Base-by-base conservation (phyloP, 1,140 invertebrate genomes). In the Galleria mellonella region DNA sequence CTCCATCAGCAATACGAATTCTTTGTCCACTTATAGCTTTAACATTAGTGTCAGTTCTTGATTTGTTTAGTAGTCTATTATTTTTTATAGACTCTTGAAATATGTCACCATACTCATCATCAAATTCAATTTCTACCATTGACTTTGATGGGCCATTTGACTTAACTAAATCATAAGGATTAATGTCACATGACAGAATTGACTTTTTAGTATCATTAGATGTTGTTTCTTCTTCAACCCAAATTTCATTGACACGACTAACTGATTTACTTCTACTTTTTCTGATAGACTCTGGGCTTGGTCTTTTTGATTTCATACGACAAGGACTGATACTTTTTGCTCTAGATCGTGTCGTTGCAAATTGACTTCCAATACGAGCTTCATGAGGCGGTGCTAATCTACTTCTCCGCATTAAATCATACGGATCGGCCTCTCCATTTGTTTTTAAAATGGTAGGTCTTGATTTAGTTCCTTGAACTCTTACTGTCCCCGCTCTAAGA, bases 141-240 rank as follows among this genome's bases (percentile, higher is more conserved):
- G 76, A 81, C 37, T 81, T 84, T 5, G 64, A 69, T 47, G 23
- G 56, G 11, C 72, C 74, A 38, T 64, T 70, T 44, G 73, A 72
- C 50, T 90, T 90, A 40, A 96, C 90, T 48, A 96, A 81, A 38
- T 94, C 92, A 62, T 96, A 96, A 4, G 94, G 93, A 81, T 94
- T 96, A 9, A 96, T 92, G 66, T 95, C 90, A 75, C 94, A 95
- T 62, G 94, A 92, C 9, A 96, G 83, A 48, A 96, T 96, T 11
- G 93, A 95, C 36, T 90, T 88, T 44, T 89, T 88, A 10, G 86
- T 73, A 17, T 90, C 86, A 50, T 83, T 89, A 30, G 88, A 43
- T 54, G 58, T 70, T 9, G 87, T 62, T 68, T 88, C 42, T 65
- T 84, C 75, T 79, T 89, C 86, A 32, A 83, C 68, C 83, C 69